Evolutionary conservation across 2,113 vertebrate species (phyloP), one percentile per base, ranked within the genome.

Genomic region (Oreochromis spilurus): DNA sequence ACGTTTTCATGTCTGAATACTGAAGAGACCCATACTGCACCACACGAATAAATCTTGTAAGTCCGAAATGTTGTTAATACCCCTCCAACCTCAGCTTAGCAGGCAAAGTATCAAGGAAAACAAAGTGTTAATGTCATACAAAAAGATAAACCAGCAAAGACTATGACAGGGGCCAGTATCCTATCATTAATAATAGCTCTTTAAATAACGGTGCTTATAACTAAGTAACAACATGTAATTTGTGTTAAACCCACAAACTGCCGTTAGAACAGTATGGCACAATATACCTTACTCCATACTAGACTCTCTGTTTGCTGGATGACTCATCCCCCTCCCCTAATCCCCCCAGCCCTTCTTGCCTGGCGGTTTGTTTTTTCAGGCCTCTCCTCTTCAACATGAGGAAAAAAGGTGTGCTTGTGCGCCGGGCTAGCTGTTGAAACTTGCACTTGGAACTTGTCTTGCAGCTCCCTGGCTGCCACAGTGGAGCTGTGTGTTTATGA

Each of bases 321-420:
- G 93, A 94, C 75, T 94, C 94, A 92, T 9, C 31, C 43, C 38
- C 58, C 78, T 45, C 58, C 78, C 82, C 11, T 67, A 75, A 78
- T 84, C 84, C 85, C 60, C 60, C 83, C 83, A 43, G 24, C 53
- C 81, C 81, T 60, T 55, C 89, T 90, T 43, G 52, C 88, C 79
- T 50, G 85, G 88, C 13, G 84, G 92, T 95, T 96, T 96, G 94
- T 96, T 96, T 89, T 93, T 95, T 92, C 90, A 95, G 92, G 90
- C 95, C 90, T 93, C 91, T 90, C 81, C 91, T 92, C 83, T 88
- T 78, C 84, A 89, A 31, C 91, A 84, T 60, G 83, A 90, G 91
- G 93, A 90, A 89, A 89, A 90, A 95, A 93, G 94, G 94, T 91
- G 95, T 92, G 90, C 93, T 94, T 95, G 93, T 94, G 91, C 85